phyloP scores from a whole-genome alignment of 2,888 invertebrate genomes.

The Dendrolimus pini region DNA sequence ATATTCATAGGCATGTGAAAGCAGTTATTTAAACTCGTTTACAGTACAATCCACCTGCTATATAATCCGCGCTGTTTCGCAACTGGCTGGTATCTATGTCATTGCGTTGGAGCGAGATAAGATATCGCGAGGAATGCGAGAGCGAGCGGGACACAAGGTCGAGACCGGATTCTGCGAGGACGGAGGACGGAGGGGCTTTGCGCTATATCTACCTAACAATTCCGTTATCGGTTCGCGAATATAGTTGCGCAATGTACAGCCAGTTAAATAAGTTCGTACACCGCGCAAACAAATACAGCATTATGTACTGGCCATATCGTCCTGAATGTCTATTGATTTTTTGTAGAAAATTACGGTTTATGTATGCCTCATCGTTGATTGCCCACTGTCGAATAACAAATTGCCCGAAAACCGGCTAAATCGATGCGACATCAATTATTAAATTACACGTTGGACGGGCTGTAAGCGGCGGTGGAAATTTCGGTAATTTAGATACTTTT shows the following conservation, averaged over 20 bases:
- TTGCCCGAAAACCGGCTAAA: conserved; percentile 34
- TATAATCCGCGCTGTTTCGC: conserved; percentile 76
- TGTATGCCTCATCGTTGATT: conserved; percentile 24
- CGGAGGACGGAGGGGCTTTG: conserved; percentile 60
- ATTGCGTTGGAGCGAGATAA: conserved; percentile 44
- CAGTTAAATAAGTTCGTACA: conserved; percentile 56
- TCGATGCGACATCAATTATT: conserved; percentile 46
- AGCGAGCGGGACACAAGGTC: conserved; percentile 36
- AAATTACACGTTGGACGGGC: conserved; percentile 41
- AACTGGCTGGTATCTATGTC: conserved; percentile 71
- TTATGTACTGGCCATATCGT: background rate
- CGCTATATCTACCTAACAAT: conserved; percentile 37
- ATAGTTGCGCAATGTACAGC: conserved; percentile 68
- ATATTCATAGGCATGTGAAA: conserved; percentile 61
- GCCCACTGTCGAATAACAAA: conserved; percentile 21
- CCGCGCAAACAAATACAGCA: conserved; percentile 23
- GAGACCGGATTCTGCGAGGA: conserved; percentile 63
- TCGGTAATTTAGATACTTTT: conserved; percentile 20
- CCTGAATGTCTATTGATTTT: background rate
- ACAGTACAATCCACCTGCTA: conserved; percentile 73
- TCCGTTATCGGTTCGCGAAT: conserved; percentile 72
- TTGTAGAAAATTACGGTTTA: background rate
- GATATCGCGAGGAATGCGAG: conserved; percentile 17
- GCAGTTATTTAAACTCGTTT: conserved; percentile 73
- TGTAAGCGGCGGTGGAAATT: conserved; percentile 56